Evolutionary conservation across 2,113 vertebrate genomes (phyloP).

Genomic region (Prietella phreatophila): DNA sequence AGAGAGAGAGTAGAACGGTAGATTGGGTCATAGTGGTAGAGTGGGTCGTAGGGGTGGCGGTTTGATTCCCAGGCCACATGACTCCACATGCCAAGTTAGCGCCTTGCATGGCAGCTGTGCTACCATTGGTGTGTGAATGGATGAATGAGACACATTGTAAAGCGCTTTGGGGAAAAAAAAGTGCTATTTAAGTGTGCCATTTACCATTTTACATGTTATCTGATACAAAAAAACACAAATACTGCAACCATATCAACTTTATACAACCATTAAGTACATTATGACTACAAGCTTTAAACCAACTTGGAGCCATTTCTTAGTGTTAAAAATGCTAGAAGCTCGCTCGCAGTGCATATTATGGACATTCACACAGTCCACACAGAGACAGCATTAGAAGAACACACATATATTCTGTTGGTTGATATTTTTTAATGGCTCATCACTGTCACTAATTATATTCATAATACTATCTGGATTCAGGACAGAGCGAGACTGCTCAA

Average conservation of each 20-base stretch:
- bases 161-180: no score
- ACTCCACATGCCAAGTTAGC: no score
- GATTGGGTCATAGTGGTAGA: no score
- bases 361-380: not conserved
- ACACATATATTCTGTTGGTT: not conserved
- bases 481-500: not conserved
- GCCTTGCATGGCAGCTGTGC: no score
- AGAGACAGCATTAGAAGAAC: not conserved
- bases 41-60: no score
- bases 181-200: no score
- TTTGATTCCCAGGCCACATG: no score
- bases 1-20: no score
- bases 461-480: not conserved
- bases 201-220: not conserved
- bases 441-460: not conserved
- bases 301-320: not conserved
- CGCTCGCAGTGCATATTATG: not conserved
- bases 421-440: not conserved
- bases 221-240: not conserved
- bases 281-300: not conserved
- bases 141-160: no score
- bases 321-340: not conserved
- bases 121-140: no score
- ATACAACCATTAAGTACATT: not conserved
- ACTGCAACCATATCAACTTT: not conserved